Evolutionary conservation across 2,113 vertebrate genomes (phyloP).

Genomic region (Tachysurus vachellii): DNA sequence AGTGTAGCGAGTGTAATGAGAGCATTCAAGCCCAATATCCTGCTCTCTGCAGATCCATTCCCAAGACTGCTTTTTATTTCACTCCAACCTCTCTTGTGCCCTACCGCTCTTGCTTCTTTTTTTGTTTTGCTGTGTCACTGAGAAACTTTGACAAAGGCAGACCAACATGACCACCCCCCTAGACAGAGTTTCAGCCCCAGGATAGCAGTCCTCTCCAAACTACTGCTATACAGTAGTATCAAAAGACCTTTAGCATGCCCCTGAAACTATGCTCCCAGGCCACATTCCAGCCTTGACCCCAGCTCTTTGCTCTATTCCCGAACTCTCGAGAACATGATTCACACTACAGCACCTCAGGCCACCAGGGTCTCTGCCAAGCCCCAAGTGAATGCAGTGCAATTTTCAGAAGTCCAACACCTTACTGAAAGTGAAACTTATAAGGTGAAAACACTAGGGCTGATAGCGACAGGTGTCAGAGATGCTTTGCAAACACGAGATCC

Average conservation of each 20-base stretch:
- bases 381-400: conserved; percentile 58
- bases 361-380: conserved; percentile 55
- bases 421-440: conserved; percentile 50
- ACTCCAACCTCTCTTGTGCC: conserved; percentile 60
- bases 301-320: conserved; percentile 4
- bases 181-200: conserved; percentile 61
- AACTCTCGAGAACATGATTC: conserved; percentile 62
- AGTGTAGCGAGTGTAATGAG: conserved; percentile 65
- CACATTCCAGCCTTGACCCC: conserved; percentile 54
- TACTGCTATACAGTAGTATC: background rate
- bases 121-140: conserved; percentile 66
- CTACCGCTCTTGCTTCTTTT: conserved; percentile 56
- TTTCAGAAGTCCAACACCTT: conserved; percentile 61
- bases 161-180: conserved; percentile 67
- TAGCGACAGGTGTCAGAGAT: conserved; percentile 61
- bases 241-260: conserved; percentile 57
- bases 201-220: conserved; percentile 54
- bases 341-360: conserved; percentile 56
- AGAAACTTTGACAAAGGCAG: conserved; percentile 75
- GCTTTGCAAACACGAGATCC: conserved; percentile 61
- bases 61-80: conserved; percentile 70
- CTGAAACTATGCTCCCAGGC: conserved; percentile 51
- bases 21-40: conserved; percentile 76
- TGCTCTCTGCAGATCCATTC: conserved; percentile 60
- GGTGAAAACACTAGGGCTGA: conserved; percentile 62